phyloP scores from a whole-genome alignment of 2,888 invertebrate genomes.

The Cylindroiulus punctatus region DNA sequence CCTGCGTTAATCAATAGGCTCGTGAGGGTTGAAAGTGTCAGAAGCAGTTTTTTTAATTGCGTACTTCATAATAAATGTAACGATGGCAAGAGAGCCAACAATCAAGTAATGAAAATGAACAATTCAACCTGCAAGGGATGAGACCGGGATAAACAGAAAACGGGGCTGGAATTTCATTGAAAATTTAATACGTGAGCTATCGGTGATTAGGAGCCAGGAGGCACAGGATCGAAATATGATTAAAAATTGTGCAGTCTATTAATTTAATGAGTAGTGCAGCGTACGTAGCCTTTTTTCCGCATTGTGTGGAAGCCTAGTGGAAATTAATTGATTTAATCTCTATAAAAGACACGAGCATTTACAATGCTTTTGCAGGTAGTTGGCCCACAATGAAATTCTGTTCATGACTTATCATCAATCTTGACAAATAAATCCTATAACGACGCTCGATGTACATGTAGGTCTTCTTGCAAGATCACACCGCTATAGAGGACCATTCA shows the following conservation, averaged over 20 bases:
- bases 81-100: background rate
- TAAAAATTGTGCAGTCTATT: slow-evolving; percentile 10
- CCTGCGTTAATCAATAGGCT: background rate
- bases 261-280: background rate
- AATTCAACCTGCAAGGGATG: background rate
- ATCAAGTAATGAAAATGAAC: slow-evolving; percentile 4
- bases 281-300: background rate
- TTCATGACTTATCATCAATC: slow-evolving; percentile 18
- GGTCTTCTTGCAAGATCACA: background rate
- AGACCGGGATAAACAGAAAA: background rate
- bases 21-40: background rate
- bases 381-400: slow-evolving; percentile 18
- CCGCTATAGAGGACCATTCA: background rate
- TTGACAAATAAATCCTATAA: slow-evolving; percentile 16
- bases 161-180: background rate
- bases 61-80: background rate
- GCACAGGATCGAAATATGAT: background rate
- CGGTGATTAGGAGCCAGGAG: background rate
- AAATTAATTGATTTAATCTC: slow-evolving; percentile 11
- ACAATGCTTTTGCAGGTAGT: slow-evolving; percentile 10
- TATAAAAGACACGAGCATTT: slow-evolving; percentile 10
- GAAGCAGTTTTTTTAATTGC: background rate
- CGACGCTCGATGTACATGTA: background rate
- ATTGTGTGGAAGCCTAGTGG: background rate
- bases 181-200: background rate